Evolutionary conservation across 2,797 vertebrate species (phyloP), one percentile per base, ranked within the genome.

Genomic region (Leontocebus nigricollis): DNA sequence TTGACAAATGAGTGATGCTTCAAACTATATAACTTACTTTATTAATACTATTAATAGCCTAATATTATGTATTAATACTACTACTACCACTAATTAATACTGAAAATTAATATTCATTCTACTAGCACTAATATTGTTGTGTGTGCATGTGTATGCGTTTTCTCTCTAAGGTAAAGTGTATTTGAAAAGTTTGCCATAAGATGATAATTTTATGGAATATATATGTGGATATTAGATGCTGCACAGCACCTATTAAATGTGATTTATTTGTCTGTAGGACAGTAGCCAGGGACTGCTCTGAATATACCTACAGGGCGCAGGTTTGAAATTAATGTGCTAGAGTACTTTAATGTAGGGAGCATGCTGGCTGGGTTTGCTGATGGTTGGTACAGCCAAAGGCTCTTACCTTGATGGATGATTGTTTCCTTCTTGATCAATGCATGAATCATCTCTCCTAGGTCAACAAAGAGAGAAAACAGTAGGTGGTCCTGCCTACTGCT

Each of bases 351-450:
- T 26, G 17, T 39, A 80, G 90, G 86, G 39, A 75, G 44, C 83
- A 33, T 64, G 61, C 92, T 97, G 93, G 88, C 90, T 81, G 72
- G 22, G 90, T 83, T 81, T 90, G 88, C 64, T 91, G 70, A 57
- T 79, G 50, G 94, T 97, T 90, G 70, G 52, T 85, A 85, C 30
- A 67, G 97, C 94, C 97, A 97, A 97, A 90, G 91, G 72, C 84
- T 96, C 93, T 95, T 85, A 64, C 81, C 57, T 93, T 98, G 97
- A 98, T 97, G 92, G 87, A 98, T 98, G 96, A 67, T 95, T 94
- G 90, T 94, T 98, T 94, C 41, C 72, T 67, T 95, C 94, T 95
- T 97, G 95, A 97, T 98, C 94, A 97, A 89, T 94, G 94, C 81
- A 90, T 96, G 94, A 97, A 88, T 94, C 96, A 95, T 96, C 83